These are phyloP conservation scores for Rotaria socialis DNA, from an alignment of 2,888 invertebrate species.

Conservation along the genomic window DNA sequence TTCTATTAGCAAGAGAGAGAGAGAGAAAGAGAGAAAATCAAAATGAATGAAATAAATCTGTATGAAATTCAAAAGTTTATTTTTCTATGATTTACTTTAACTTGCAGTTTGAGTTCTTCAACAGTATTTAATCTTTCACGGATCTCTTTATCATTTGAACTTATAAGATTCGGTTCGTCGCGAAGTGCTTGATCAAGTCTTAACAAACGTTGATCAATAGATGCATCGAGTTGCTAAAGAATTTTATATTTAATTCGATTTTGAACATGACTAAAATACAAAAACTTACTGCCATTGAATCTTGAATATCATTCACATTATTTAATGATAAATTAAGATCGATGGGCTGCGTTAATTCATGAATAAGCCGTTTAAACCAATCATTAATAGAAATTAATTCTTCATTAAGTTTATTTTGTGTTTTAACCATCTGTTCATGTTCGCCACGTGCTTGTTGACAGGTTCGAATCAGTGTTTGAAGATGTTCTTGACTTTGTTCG, in stretches of 20 bases:
- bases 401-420: conserved; percentile 22
- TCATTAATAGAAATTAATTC: neutral
- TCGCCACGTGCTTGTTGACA: neutral
- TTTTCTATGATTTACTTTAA: neutral
- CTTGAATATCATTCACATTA: conserved; percentile 9
- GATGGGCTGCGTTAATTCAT: neutral
- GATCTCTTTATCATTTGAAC: neutral
- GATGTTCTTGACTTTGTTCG: neutral
- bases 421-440: conserved; percentile 30
- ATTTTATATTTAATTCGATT: neutral
- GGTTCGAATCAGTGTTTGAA: neutral
- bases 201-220: conserved; percentile 1
- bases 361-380: conserved; percentile 4
- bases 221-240: neutral
- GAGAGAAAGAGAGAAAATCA: neutral
- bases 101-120: neutral
- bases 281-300: neutral
- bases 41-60: neutral
- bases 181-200: neutral
- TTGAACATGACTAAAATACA: no score
- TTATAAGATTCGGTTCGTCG: neutral
- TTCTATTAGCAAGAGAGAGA: neutral
- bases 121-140: neutral
- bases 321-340: conserved; percentile 36
- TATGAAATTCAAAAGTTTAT: no score